Conservation (phyloP, 2,888 invertebrate species). For the Orthosia incerta region DNA sequence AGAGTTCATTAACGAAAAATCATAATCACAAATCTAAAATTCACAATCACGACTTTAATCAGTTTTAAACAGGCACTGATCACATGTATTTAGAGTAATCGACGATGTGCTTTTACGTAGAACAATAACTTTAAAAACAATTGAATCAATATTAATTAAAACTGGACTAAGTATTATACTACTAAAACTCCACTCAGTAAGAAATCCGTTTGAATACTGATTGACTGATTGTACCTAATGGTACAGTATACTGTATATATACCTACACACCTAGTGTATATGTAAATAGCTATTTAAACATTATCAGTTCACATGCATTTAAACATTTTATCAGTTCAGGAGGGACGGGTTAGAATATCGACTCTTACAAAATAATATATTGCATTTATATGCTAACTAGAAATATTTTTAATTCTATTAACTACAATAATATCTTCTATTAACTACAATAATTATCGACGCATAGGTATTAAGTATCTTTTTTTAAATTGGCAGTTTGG, state of each 20-base stretch:
- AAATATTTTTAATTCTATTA: too few species aligned
- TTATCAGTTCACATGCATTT: too few species aligned
- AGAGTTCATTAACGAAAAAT: too few species aligned
- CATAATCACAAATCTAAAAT: too few species aligned
- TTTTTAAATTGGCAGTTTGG: too few species aligned
- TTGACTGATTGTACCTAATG: slow-evolving; percentile 34
- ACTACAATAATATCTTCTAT: too few species aligned
- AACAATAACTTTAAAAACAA: background rate
- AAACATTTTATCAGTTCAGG: too few species aligned
- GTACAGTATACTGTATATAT: background rate
- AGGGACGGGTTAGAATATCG: background rate
- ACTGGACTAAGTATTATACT: background rate
- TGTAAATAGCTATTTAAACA: too few species aligned
- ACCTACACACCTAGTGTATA: slow-evolving; percentile 58
- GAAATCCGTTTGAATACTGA: slow-evolving; percentile 38
- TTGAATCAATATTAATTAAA: background rate
- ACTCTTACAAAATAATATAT: background rate
- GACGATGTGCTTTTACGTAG: background rate
- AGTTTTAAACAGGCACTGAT: too few species aligned
- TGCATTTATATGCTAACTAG: background rate
- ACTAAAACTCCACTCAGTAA: slow-evolving; percentile 17
- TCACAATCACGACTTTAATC: background rate
- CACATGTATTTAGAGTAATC: background rate
- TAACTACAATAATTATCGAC: too few species aligned
- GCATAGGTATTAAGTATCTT: too few species aligned